phyloP scores from a whole-genome alignment of 2,113 vertebrate genomes.

The Dipodomys merriami region DNA sequence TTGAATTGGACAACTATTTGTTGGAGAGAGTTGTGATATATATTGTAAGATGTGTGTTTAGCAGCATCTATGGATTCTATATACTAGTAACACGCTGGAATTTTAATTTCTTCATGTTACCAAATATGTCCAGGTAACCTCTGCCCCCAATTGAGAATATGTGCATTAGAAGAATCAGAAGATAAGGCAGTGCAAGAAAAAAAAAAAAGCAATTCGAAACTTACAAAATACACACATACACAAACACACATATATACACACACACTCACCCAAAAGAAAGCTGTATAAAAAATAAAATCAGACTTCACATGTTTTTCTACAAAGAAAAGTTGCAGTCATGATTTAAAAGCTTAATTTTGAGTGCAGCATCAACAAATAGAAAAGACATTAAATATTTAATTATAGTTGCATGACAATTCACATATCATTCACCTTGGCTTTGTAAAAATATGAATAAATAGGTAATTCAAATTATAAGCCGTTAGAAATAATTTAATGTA shows the following conservation, averaged over 20 bases:
- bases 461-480: neutral
- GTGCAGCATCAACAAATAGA: neutral
- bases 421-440: neutral
- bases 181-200: neutral
- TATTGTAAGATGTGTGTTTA: neutral
- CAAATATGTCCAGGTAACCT: neutral
- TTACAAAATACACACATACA: neutral
- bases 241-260: neutral
- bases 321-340: neutral
- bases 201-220: neutral
- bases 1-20: neutral
- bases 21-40: neutral
- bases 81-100: neutral
- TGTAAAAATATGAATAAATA: neutral
- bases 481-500: slow-evolving; percentile 21
- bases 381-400: neutral
- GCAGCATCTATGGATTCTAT: neutral
- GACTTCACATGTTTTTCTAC: neutral
- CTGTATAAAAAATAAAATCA: neutral
- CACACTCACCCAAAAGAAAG: neutral
- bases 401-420: neutral
- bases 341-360: neutral
- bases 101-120: neutral
- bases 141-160: neutral
- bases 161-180: neutral